Evolutionary conservation across 1,140 invertebrate species (phyloP), one percentile per base, ranked within the genome.

Genomic region (Ditylenchus dipsaci): DNA sequence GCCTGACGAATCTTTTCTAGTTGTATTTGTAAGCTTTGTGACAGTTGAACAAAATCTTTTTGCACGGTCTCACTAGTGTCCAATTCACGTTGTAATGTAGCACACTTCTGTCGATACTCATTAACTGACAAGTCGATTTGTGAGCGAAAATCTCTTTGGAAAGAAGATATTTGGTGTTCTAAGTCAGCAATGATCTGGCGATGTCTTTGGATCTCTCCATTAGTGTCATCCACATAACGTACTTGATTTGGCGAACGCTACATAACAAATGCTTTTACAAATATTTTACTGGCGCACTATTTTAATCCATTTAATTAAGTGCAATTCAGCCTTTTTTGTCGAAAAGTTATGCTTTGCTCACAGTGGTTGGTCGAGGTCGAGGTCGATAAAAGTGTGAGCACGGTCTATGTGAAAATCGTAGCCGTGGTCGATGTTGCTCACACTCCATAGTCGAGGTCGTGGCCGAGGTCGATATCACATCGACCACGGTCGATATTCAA

Each of bases 1-100:
- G 72, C 63, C 56, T 72, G 71, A 1, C 71, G 71, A 67, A 72
- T 74, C 45, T 72, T 72, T 58, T 72, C 71, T 27, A 72, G 43
- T 49, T 72, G 70, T 23, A 72, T 74, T 57, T 72, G 71, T 21
- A 72, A 57, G 30, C 57, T 65, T 60, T 72, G 71, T 13, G 93
- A 96, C 26, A 98, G 86, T 73, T 91, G 88, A 47, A 98, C 95
- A 87, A 98, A 97, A 86, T 98, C 95, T 84, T 93, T 91, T 84
- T 98, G 95, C 42, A 97, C 93, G 68, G 89, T 89, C 87, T 97
- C 94, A 83, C 91, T 92, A 77, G 90, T 96, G 79, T 94, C 90
- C 65, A 97, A 86, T 79, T 97, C 94, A 76, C 90, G 89, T 84
- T 97, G 92, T 62, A 75, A 68, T 26, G 30, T 65, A 15, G 23